Conservation (phyloP, 2,113 vertebrate species). For the Vireo altiloquus region DNA sequence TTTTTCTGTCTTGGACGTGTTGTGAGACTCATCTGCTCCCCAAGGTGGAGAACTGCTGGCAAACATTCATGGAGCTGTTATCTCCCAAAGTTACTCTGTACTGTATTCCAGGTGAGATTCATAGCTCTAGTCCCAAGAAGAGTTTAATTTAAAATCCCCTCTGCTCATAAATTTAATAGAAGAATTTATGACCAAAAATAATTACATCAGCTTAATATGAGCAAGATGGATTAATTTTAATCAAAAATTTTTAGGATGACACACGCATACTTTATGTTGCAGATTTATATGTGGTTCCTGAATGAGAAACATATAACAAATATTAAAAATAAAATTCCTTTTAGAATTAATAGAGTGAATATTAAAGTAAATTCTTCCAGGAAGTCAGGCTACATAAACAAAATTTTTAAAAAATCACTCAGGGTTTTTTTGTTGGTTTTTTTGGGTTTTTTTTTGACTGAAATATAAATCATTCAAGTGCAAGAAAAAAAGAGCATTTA, state of each 20-base stretch:
- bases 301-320: background rate
- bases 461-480: background rate
- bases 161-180: background rate
- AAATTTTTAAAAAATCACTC: background rate
- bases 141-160: background rate
- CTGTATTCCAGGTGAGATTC: background rate
- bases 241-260: background rate
- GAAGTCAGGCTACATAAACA: background rate
- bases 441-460: background rate
- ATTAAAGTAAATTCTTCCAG: background rate
- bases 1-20: background rate
- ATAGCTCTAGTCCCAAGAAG: background rate
- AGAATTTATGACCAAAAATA: background rate
- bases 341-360: background rate
- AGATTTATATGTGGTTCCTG: background rate
- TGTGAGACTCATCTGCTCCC: background rate
- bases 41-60: rapidly evolving
- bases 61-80: rapidly evolving
- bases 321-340: background rate
- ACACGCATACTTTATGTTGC: background rate
- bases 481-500: background rate
- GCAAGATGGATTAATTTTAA: background rate
- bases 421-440: no score
- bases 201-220: background rate
- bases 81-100: background rate